phyloP scores from a whole-genome alignment of 2,888 invertebrate genomes.

The Meta bourneti region DNA sequence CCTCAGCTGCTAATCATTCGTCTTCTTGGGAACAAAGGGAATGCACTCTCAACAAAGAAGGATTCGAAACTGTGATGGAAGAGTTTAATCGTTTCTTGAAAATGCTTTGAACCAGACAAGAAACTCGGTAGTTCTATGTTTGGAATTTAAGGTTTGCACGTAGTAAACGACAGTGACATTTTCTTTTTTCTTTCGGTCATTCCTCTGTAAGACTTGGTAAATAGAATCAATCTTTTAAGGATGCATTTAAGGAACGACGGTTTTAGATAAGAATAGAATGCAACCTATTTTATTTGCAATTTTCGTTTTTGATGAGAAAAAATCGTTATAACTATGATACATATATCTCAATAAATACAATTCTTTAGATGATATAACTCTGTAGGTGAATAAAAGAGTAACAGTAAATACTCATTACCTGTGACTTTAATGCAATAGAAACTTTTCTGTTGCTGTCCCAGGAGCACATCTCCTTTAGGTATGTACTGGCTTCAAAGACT shows the following conservation, averaged over 20 bases:
- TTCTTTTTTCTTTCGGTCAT: neutral
- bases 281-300: too few species aligned
- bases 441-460: too few species aligned
- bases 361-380: too few species aligned
- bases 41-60: neutral
- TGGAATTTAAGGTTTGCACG: neutral
- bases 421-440: too few species aligned
- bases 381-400: too few species aligned
- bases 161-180: neutral
- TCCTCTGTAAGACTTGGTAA: neutral
- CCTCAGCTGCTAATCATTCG: constrained; percentile 13
- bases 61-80: neutral
- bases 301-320: too few species aligned
- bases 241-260: neutral
- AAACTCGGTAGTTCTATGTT: neutral
- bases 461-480: too few species aligned
- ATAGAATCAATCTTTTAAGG: neutral
- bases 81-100: neutral
- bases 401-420: too few species aligned
- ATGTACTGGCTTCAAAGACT: too few species aligned
- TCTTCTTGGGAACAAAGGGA: constrained; percentile 2
- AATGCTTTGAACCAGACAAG: neutral
- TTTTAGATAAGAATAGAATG: neutral
- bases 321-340: too few species aligned
- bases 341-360: too few species aligned